Conservation (phyloP, 2,888 invertebrate genomes). For the Trissolcus brochymenae region DNA sequence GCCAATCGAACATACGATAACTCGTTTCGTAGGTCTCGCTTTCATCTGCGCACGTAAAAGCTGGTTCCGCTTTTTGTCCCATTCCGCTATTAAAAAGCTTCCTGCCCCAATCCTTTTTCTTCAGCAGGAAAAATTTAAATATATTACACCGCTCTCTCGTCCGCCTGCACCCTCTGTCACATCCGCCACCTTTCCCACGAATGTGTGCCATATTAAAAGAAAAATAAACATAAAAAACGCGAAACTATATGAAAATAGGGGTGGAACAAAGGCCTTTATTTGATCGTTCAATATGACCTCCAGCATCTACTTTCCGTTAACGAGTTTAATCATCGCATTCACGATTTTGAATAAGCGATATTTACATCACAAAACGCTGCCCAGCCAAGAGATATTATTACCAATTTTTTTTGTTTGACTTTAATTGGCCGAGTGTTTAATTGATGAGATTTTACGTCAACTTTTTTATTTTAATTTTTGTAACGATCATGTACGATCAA, state of each 20-base stretch:
- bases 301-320: slow-evolving; percentile 50
- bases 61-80: slow-evolving; percentile 57
- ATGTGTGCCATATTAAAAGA: slow-evolving; percentile 68
- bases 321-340: slow-evolving; percentile 50
- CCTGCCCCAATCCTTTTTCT: slow-evolving; percentile 55
- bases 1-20: slow-evolving; percentile 55
- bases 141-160: slow-evolving; percentile 60
- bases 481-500: neutral
- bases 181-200: slow-evolving; percentile 71
- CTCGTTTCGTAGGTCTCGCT: slow-evolving; percentile 52
- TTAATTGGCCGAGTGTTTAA: slow-evolving; percentile 47
- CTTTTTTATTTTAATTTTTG: slow-evolving; percentile 18
- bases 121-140: slow-evolving; percentile 66
- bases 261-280: slow-evolving; percentile 44
- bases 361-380: slow-evolving; percentile 52
- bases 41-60: slow-evolving; percentile 55
- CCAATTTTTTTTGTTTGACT: slow-evolving; percentile 27
- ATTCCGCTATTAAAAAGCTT: slow-evolving; percentile 54
- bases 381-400: slow-evolving; percentile 35
- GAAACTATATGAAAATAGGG: slow-evolving; percentile 55
- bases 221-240: slow-evolving; percentile 63
- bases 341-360: slow-evolving; percentile 36
- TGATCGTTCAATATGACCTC: slow-evolving; percentile 39
- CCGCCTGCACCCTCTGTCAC: slow-evolving; percentile 59
- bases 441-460: slow-evolving; percentile 26